phyloP scores from a whole-genome alignment of 2,113 vertebrate genomes.

The Casuarius casuarius region DNA sequence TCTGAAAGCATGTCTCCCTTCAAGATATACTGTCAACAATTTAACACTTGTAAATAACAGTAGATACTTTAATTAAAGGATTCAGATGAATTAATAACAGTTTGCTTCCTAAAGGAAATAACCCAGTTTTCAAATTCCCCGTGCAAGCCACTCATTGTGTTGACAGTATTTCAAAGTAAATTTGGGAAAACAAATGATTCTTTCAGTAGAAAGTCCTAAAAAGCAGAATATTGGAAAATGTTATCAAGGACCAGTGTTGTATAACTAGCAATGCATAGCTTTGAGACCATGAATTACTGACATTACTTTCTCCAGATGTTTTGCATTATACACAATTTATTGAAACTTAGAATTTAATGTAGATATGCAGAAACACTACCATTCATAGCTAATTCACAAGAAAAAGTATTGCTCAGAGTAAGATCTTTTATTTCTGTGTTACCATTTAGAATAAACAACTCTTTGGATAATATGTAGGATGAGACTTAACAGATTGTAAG shows the following conservation, averaged over 20 bases:
- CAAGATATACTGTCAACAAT: background rate
- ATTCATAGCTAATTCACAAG: background rate
- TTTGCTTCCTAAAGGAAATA: background rate
- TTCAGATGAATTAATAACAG: background rate
- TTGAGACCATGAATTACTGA: background rate
- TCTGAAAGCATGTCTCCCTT: background rate
- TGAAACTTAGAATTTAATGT: background rate
- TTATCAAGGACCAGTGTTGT: background rate
- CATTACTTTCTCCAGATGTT: background rate
- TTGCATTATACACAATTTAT: background rate
- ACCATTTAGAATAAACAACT: background rate
- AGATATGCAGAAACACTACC: background rate
- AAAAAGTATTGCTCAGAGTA: background rate
- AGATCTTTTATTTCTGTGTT: background rate
- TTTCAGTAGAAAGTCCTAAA: background rate
- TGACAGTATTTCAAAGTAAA: constrained; percentile 7
- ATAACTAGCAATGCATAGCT: background rate
- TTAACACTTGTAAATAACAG: background rate
- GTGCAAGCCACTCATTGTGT: background rate
- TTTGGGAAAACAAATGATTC: background rate
- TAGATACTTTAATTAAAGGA: background rate
- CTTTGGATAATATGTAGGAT: background rate
- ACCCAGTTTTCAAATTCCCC: background rate
- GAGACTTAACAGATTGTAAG: background rate
- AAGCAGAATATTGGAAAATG: background rate